phyloP scores from a whole-genome alignment of 2,797 vertebrate genomes.

The Odontamblyopus rebecca region DNA sequence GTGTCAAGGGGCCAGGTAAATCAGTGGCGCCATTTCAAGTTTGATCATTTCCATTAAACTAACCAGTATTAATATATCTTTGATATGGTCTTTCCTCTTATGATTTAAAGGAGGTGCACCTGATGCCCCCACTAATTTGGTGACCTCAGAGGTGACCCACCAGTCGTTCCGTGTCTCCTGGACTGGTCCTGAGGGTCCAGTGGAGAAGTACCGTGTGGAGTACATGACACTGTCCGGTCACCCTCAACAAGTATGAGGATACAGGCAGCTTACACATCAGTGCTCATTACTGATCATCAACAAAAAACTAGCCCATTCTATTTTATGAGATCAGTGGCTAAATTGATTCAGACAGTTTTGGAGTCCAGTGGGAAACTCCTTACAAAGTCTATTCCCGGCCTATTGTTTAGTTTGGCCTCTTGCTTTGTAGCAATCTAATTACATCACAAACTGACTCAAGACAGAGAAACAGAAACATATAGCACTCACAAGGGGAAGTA shows the following conservation, averaged over 20 bases:
- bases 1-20: slow-evolving; percentile 93
- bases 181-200: slow-evolving; percentile 84
- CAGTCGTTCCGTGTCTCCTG: slow-evolving; percentile 90
- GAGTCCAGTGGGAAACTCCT: slow-evolving; percentile 41
- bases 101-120: slow-evolving; percentile 69
- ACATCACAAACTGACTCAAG: slow-evolving; percentile 32
- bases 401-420: slow-evolving; percentile 53
- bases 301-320: background rate
- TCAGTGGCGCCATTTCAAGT: background rate
- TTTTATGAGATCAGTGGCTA: slow-evolving; percentile 9
- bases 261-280: too few species aligned
- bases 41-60: background rate
- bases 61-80: background rate
- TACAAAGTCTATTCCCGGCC: slow-evolving; percentile 36
- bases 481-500: slow-evolving; percentile 37
- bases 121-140: slow-evolving; percentile 86
- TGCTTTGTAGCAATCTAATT: slow-evolving; percentile 42
- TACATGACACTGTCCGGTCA: slow-evolving; percentile 85
- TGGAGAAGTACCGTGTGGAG: slow-evolving; percentile 91
- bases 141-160: slow-evolving; percentile 91
- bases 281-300: slow-evolving; percentile 1
- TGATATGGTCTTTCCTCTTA: background rate
- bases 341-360: slow-evolving; percentile 23
- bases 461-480: slow-evolving; percentile 49
- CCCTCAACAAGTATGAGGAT: slow-evolving; percentile 81